phyloP scores from a whole-genome alignment of 2,113 vertebrate genomes.

The Chamaetylas fuelleborni region DNA sequence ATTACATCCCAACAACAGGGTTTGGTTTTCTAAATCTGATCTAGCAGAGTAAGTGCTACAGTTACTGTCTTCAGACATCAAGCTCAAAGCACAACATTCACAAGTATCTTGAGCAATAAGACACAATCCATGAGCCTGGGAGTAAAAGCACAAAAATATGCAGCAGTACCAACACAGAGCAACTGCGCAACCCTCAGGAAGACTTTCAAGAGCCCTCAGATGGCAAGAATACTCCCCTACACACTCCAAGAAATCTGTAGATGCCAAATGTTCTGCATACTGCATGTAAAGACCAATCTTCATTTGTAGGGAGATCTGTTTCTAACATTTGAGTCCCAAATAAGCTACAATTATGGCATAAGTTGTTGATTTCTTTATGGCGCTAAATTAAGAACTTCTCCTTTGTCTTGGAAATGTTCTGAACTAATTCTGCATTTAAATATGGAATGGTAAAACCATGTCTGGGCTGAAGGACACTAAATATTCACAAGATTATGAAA shows the following conservation, averaged over 20 bases:
- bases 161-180: background rate
- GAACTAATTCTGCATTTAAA: background rate
- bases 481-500: background rate
- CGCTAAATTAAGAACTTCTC: background rate
- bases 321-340: background rate
- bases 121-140: background rate
- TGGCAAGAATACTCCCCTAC: background rate
- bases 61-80: background rate
- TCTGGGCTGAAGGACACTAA: background rate
- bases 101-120: background rate
- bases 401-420: background rate
- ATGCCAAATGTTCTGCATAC: background rate
- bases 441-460: background rate
- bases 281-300: background rate
- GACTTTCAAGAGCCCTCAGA: background rate
- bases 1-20: background rate
- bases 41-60: background rate
- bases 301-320: background rate
- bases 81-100: background rate
- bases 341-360: background rate
- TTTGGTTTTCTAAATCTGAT: background rate
- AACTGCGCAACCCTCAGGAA: background rate
- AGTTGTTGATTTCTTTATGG: background rate
- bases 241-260: background rate
- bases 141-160: background rate